These are phyloP conservation scores for Drosophila santomea DNA, from an alignment of 1,140 invertebrate species.

Conservation along the genomic window DNA sequence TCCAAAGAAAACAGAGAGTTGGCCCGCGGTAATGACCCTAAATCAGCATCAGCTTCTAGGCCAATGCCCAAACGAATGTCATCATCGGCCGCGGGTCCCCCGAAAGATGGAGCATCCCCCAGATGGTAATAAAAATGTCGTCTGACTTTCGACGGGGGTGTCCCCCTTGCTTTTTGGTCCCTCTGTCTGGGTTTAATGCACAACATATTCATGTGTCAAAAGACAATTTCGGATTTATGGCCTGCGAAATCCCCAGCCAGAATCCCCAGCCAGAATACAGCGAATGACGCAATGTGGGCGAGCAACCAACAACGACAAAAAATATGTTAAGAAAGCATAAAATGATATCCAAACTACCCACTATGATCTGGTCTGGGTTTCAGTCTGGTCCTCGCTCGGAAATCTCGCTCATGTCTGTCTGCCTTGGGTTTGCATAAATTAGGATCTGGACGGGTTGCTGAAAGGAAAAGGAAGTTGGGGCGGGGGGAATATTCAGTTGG, in stretches of 20 bases:
- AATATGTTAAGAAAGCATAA: slow-evolving; percentile 83
- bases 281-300: slow-evolving; percentile 71
- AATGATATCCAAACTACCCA: slow-evolving; percentile 74
- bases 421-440: slow-evolving; percentile 78
- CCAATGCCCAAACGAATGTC: slow-evolving; percentile 70
- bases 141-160: slow-evolving; percentile 41
- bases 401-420: slow-evolving; percentile 64
- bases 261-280: background rate
- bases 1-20: background rate
- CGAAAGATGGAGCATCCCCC: slow-evolving; percentile 7
- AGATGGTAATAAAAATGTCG: slow-evolving; percentile 73
- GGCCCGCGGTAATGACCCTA: slow-evolving; percentile 37
- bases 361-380: slow-evolving; percentile 26
- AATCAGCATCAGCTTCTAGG: slow-evolving; percentile 67
- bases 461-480: slow-evolving; percentile 6
- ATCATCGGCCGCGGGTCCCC: slow-evolving; percentile 63
- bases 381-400: slow-evolving; percentile 34
- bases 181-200: slow-evolving; percentile 67
- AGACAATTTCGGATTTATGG: slow-evolving; percentile 84
- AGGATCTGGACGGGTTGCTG: slow-evolving; percentile 48
- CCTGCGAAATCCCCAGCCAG: slow-evolving; percentile 63
- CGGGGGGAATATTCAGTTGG: slow-evolving; percentile 51
- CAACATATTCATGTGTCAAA: slow-evolving; percentile 84
- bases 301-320: slow-evolving; percentile 43
- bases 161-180: slow-evolving; percentile 15